These are phyloP conservation scores for Nymphalis polychloros DNA, from an alignment of 2,888 invertebrate species.

Conservation along the genomic window DNA sequence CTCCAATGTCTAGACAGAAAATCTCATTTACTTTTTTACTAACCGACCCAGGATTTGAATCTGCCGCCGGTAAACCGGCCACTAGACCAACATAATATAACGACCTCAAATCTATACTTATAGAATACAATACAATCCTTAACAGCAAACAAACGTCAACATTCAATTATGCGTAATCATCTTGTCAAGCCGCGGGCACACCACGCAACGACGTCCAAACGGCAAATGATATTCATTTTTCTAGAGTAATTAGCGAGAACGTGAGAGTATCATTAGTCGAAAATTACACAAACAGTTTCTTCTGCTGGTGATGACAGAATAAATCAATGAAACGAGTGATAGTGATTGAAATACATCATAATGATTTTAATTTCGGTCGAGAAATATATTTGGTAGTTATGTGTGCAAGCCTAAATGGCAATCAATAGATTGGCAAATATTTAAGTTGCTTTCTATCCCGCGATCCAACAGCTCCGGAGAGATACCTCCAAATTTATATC, in stretches of 20 bases:
- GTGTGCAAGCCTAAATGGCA: not conserved
- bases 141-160: conserved; percentile 43
- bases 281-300: conserved; percentile 40
- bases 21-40: too few species aligned
- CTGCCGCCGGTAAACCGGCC: too few species aligned
- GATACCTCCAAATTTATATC: too few species aligned
- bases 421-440: too few species aligned
- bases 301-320: conserved; percentile 40
- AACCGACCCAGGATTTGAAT: too few species aligned
- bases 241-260: conserved; percentile 46
- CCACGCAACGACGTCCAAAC: conserved; percentile 45
- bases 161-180: conserved; percentile 60
- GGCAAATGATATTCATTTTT: conserved; percentile 48
- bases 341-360: conserved; percentile 16
- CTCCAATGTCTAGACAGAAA: too few species aligned
- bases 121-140: conserved; percentile 18
- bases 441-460: too few species aligned
- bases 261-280: conserved; percentile 33
- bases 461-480: too few species aligned
- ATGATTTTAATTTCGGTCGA: not conserved
- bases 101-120: not conserved
- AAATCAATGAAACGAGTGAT: conserved; percentile 30
- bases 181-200: conserved; percentile 50
- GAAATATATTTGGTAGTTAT: not conserved
- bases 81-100: too few species aligned